Evolutionary conservation across 2,888 invertebrate species (phyloP).

Genomic region (Morinoia aosen): DNA sequence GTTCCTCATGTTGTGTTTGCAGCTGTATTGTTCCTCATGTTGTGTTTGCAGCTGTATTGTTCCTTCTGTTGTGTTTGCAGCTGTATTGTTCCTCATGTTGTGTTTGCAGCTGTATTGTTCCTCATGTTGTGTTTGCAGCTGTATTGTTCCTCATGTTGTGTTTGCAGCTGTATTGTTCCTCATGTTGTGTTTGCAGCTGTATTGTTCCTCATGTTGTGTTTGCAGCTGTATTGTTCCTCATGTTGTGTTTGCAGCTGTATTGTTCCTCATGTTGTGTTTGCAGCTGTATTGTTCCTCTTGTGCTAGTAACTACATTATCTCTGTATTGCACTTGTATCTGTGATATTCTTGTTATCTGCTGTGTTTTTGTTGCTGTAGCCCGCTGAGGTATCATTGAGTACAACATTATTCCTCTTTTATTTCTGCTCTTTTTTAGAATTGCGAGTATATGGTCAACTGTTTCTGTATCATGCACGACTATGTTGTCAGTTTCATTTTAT

Average conservation of each 20-base stretch:
- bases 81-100: neutral
- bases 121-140: neutral
- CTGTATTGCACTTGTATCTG: too few species aligned
- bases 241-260: too few species aligned
- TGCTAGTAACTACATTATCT: too few species aligned
- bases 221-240: too few species aligned
- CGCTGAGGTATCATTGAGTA: neutral
- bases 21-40: too few species aligned
- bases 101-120: neutral
- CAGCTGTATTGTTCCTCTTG: too few species aligned
- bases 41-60: neutral
- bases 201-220: neutral
- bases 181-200: neutral
- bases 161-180: neutral
- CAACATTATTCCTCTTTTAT: too few species aligned
- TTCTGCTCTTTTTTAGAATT: too few species aligned
- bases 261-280: too few species aligned
- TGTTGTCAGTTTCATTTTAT: neutral
- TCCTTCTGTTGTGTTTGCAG: neutral
- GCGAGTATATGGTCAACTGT: neutral
- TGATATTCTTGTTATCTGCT: too few species aligned
- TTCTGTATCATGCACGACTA: neutral
- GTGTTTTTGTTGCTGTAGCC: too few species aligned
- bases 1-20: too few species aligned
- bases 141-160: neutral